Evolutionary conservation across 37 sponge, comb jelly and placozoan genomes (phyloP).

Genomic region (Amphimedon queenslandica): DNA sequence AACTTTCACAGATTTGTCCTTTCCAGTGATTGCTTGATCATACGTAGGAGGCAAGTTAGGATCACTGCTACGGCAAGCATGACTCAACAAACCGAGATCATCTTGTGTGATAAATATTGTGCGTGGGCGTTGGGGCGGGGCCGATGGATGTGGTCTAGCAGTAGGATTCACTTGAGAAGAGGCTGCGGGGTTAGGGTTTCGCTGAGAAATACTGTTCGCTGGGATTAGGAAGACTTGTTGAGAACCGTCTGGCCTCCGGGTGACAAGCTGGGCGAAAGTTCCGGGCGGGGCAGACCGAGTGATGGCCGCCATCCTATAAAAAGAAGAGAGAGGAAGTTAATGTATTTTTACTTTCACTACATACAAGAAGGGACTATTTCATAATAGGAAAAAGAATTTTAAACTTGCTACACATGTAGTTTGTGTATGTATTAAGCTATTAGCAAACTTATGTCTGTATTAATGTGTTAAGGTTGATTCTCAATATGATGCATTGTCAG

Average conservation of each 20-base stretch:
- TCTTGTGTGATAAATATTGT: too few relatives aligned
- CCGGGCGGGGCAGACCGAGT: background rate
- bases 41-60: constrained; percentile 56
- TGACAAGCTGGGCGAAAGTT: background rate
- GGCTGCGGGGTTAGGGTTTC: too few relatives aligned
- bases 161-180: background rate
- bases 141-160: background rate
- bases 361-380: too few relatives aligned
- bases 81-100: background rate
- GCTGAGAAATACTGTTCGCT: background rate
- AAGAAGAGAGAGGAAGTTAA: too few relatives aligned
- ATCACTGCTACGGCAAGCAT: constrained; percentile 11
- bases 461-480: too few relatives aligned
- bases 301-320: background rate
- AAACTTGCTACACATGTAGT: too few relatives aligned
- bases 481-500: too few relatives aligned
- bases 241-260: background rate
- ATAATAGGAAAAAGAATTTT: too few relatives aligned
- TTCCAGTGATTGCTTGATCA: constrained; percentile 44
- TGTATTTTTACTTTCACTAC: too few relatives aligned
- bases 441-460: too few relatives aligned
- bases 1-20: constrained; percentile 34
- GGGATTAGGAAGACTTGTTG: background rate
- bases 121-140: background rate
- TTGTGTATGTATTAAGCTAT: too few relatives aligned